Evolutionary conservation across 2,113 vertebrate species (phyloP), one percentile per base, ranked within the genome.

Genomic region (Loxodonta africana): DNA sequence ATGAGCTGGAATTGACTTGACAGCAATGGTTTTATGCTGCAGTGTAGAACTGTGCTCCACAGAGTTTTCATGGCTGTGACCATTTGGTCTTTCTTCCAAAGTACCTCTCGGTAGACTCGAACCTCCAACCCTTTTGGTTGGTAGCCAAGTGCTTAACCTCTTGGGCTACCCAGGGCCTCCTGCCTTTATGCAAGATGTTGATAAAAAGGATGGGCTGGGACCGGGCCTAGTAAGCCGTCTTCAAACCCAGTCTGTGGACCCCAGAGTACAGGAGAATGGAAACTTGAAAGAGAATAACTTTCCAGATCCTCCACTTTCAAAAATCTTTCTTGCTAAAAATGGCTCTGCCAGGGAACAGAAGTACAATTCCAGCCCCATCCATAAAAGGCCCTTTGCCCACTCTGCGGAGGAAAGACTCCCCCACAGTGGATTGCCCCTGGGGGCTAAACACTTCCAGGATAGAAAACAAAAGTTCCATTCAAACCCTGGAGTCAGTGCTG

Each of bases 381-480:
- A n/a, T 53, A 78, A 48, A 80, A 95, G 82, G 18, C 23, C 83
- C 44, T 65, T 63, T 33, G 57, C 9, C 37, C 23, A 15, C 82
- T 90, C 86, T 83, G 48, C 74, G 80, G 83, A 91, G 44, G n/a
- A 87, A 78, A 90, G 95, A 53, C 91, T 69, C 91, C 90, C 57
- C 51, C 7, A 14, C 17, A 63, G 60, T 73, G 51, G 63, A 11
- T 30, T 53, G 73, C 30, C 92, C 91, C 74, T 1, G n/a, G 57
- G 91, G 69, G 37, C 41, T 44, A 44, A 81, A 67, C 76, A 28
- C 57, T 90, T 96, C 87, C 65, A 65, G 41, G 2, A 6, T 4
- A 3, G 37, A 63, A 90, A 88, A 96, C 88, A 95, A 96, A 95
- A 94, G 91, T 26, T 14, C 88, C 83, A 93, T 96, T 96, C 85